Conservation (phyloP, 2,113 vertebrate species). For the Elephantulus edwardii region DNA sequence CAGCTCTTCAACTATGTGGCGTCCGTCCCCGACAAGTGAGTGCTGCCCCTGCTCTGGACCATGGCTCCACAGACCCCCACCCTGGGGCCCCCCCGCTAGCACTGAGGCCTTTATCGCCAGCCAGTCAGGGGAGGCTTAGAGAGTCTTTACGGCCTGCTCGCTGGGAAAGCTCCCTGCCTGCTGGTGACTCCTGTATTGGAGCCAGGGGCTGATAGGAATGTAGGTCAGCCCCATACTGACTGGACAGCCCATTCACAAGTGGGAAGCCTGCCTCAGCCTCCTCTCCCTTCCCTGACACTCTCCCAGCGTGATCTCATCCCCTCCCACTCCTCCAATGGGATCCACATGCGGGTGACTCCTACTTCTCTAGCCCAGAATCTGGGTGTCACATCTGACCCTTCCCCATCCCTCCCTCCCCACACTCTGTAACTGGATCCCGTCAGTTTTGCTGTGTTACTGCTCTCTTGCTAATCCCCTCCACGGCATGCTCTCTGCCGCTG, state of each 20-base stretch:
- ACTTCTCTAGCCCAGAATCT: neutral
- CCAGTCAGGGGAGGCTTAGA: neutral
- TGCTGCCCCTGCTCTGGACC: neutral
- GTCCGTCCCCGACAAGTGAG: conserved; percentile 90
- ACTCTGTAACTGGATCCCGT: too few species aligned
- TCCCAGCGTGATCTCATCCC: conserved; percentile 20
- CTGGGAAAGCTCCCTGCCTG: neutral
- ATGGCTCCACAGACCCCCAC: neutral
- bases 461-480: neutral
- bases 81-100: neutral
- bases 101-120: neutral
- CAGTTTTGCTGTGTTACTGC: accelerated
- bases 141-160: accelerated
- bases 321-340: neutral
- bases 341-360: neutral
- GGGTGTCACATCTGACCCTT: neutral
- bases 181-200: accelerated
- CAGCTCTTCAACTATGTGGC: conserved; percentile 91
- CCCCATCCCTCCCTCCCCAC: accelerated
- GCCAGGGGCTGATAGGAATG: neutral
- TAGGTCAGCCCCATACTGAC: neutral
- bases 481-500: neutral
- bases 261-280: neutral
- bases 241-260: neutral
- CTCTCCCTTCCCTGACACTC: neutral